Evolutionary conservation across 2,113 vertebrate genomes (phyloP).

Genomic region (Lagopus leucura): DNA sequence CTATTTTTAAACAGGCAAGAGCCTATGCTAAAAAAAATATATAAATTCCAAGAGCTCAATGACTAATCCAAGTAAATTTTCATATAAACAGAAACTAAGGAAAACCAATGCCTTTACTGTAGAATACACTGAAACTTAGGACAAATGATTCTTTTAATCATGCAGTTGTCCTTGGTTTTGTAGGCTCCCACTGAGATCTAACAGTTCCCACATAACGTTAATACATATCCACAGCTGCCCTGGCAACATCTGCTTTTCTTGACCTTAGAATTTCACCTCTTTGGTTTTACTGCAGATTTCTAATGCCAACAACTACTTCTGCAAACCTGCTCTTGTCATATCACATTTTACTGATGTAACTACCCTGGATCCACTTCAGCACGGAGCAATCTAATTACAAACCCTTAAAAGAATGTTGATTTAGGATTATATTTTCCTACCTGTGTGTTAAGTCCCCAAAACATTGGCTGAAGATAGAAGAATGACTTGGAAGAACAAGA

Average conservation of each 20-base stretch:
- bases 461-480: not conserved
- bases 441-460: not conserved
- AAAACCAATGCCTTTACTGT: not conserved
- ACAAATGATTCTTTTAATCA: not conserved
- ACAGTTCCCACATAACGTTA: not conserved
- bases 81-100: not conserved
- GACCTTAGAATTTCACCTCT: slow-evolving; percentile 26
- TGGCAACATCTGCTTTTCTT: not conserved
- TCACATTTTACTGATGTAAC: slow-evolving; percentile 18
- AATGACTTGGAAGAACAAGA: slow-evolving; percentile 28
- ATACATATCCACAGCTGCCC: not conserved
- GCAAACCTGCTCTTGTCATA: slow-evolving; percentile 20
- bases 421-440: slow-evolving; percentile 33
- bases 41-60: not conserved
- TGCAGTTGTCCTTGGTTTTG: not conserved
- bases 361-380: slow-evolving; percentile 6
- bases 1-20: not conserved
- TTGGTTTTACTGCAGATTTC: slow-evolving; percentile 26
- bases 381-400: slow-evolving; percentile 9
- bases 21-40: not conserved
- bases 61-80: not conserved
- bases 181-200: slow-evolving; percentile 9
- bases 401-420: slow-evolving; percentile 50
- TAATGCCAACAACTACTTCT: slow-evolving; percentile 23
- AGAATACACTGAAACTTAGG: not conserved